Percentiles rank a stretch among this genome's conserved stretches.
Conservation (phyloP, 2,888 invertebrate species). For the Pollenia angustigena region DNA sequence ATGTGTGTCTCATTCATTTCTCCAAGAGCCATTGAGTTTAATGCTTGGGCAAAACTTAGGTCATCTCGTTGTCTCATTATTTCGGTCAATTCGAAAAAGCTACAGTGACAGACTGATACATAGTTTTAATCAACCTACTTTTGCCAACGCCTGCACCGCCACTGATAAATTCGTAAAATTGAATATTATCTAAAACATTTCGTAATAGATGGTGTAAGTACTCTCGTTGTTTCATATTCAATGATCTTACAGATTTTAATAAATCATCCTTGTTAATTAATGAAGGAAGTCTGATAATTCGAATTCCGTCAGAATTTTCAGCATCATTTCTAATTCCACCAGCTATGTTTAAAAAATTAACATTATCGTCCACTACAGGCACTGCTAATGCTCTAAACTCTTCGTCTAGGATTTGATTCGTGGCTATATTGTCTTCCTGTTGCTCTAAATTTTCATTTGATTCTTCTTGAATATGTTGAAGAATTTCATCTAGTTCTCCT, state of each 20-base stretch:
- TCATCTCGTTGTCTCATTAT: constrained; percentile 29
- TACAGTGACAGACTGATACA: constrained; percentile 2
- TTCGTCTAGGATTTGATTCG: constrained; percentile 41
- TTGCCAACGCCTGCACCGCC: not conserved
- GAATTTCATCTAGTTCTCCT: constrained; percentile 33
- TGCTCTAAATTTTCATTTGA: not conserved
- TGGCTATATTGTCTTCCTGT: not conserved
- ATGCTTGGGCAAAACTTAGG: not conserved
- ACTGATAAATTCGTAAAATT: not conserved
- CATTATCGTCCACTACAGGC: constrained; percentile 23
- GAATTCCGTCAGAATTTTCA: not conserved
- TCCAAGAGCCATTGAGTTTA: constrained; percentile 15
- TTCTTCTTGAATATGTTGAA: constrained; percentile 12
- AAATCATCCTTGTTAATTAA: constrained; percentile 8
- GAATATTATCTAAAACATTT: constrained; percentile 9
- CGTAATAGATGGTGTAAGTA: constrained; percentile 45
- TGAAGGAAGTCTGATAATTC: constrained; percentile 38
- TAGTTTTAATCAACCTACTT: not conserved
- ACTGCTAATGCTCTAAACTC: constrained; percentile 49
- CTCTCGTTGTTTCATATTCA: constrained; percentile 40
- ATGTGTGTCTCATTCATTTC: constrained; percentile 24
- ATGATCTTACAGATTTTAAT: not conserved
- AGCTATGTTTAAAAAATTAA: constrained; percentile 27
- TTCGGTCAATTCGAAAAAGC: not conserved
- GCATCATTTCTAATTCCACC: constrained; percentile 4